Percentiles rank a stretch among this genome's conserved stretches.
phyloP scores from a whole-genome alignment of 2,113 vertebrate genomes.

The Choloepus hoffmanni region DNA sequence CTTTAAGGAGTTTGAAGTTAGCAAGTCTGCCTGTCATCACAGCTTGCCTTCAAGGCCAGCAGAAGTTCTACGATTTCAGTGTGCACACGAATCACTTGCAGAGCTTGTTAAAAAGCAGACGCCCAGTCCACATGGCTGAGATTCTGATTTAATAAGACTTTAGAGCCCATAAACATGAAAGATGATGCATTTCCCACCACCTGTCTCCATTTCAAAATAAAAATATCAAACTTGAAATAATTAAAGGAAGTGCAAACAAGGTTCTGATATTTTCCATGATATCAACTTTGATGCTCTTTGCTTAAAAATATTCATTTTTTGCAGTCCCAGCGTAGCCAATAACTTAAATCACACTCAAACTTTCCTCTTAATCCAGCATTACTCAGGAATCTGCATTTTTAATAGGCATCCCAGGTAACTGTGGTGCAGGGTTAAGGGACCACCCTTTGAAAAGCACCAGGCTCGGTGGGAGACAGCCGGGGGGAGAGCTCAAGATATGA shows the following conservation, averaged over 20 bases:
- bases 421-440: not conserved
- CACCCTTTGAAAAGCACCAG: not conserved
- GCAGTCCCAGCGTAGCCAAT: not conserved
- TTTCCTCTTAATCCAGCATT: not conserved
- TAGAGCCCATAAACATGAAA: not conserved
- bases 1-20: not conserved
- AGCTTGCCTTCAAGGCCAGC: not conserved
- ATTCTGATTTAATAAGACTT: not conserved
- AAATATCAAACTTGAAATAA: constrained; percentile 9
- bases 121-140: not conserved
- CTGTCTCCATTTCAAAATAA: constrained; percentile 34
- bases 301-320: constrained; percentile 47
- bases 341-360: not conserved
- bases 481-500: not conserved
- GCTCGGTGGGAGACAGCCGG: not conserved
- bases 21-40: not conserved
- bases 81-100: not conserved
- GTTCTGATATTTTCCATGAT: not conserved
- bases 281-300: not conserved
- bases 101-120: not conserved
- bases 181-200: not conserved
- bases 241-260: not conserved
- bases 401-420: not conserved
- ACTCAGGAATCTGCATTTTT: not conserved
- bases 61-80: not conserved